Conservation (phyloP, 2,113 vertebrate genomes). For the Meriones unguiculatus region DNA sequence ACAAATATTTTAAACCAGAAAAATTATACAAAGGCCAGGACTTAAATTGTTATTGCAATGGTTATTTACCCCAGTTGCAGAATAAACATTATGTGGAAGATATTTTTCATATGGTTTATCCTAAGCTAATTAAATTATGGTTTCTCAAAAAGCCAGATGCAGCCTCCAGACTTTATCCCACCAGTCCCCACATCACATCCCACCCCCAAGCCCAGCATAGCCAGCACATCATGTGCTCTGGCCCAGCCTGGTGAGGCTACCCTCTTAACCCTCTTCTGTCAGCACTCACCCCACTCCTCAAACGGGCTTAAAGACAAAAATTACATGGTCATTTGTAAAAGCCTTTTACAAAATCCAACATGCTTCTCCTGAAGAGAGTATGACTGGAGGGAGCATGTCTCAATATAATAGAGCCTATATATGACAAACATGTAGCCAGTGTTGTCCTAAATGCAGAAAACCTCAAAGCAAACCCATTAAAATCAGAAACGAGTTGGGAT, state of each 20-base stretch:
- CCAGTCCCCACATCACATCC: background rate
- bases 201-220: background rate
- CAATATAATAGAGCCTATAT: background rate
- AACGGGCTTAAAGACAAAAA: background rate
- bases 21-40: slow-evolving; percentile 6
- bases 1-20: slow-evolving; percentile 50
- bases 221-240: background rate
- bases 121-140: slow-evolving; percentile 6
- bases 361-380: background rate
- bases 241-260: background rate
- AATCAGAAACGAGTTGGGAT: background rate
- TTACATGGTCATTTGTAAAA: background rate
- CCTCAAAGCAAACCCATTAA: background rate
- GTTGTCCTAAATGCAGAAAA: background rate
- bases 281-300: background rate
- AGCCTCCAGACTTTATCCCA: background rate
- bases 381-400: background rate
- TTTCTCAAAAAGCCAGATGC: background rate
- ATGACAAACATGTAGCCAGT: background rate
- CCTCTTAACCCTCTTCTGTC: background rate
- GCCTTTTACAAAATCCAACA: background rate
- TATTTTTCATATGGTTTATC: background rate
- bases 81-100: background rate
- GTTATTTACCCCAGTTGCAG: background rate
- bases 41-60: background rate